Percentiles rank a stretch among this genome's conserved stretches.
Conservation (phyloP, 2,888 invertebrate genomes). For the Diploptera punctata region DNA sequence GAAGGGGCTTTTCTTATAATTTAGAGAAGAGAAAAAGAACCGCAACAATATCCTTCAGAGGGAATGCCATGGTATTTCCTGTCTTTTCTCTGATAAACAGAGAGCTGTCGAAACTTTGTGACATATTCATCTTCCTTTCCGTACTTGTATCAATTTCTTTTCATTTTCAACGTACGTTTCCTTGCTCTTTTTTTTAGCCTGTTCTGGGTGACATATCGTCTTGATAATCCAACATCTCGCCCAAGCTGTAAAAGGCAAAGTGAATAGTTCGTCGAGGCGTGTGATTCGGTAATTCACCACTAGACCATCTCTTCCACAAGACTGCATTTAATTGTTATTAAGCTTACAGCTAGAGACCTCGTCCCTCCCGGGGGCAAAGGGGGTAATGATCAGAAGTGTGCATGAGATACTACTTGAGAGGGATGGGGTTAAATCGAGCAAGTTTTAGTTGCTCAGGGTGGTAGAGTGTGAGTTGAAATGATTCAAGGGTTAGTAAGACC, state of each 20-base stretch:
- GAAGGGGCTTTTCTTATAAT: too few relatives aligned
- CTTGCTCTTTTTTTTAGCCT: slow-evolving; percentile 13
- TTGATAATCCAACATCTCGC: slow-evolving; percentile 36
- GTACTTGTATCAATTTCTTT: slow-evolving; percentile 37
- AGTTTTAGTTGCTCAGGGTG: slow-evolving; percentile 12
- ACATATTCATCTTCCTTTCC: slow-evolving; percentile 16
- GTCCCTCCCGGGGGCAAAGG: slow-evolving; percentile 8
- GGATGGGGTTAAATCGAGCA: slow-evolving; percentile 21
- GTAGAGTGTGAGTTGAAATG: slow-evolving; percentile 13
- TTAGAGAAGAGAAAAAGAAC: too few relatives aligned
- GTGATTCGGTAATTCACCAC: slow-evolving; percentile 39
- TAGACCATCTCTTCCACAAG: slow-evolving; percentile 36
- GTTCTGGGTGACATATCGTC: slow-evolving; percentile 27
- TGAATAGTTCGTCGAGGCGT: slow-evolving; percentile 35
- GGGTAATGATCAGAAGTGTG: slow-evolving; percentile 37
- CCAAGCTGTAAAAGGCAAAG: slow-evolving; percentile 40
- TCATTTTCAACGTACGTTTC: slow-evolving; percentile 5
- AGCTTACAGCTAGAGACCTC: slow-evolving; percentile 33
- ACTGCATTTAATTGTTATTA: slow-evolving; percentile 40
- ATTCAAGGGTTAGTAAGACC: slow-evolving; percentile 25
- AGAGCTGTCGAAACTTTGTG: slow-evolving; percentile 30
- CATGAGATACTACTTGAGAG: slow-evolving; percentile 22
- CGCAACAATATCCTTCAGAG: too few relatives aligned
- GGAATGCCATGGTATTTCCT: too few relatives aligned
- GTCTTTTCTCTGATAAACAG: not conserved